phyloP scores from a whole-genome alignment of 2,113 vertebrate species.

The Hemichromis elongatus region DNA sequence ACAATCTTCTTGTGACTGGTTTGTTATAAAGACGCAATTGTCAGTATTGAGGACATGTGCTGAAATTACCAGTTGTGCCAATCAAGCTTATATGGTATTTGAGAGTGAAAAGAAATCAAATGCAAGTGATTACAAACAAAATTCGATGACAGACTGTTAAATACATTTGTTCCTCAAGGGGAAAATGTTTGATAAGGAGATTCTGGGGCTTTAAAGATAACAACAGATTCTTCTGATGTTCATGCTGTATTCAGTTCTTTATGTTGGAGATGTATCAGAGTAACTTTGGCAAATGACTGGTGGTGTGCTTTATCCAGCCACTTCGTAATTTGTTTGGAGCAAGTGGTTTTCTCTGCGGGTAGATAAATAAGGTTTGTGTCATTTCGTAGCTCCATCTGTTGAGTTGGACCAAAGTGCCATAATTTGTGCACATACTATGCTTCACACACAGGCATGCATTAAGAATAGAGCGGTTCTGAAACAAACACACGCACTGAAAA shows the following conservation, averaged over 20 bases:
- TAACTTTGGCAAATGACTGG: background rate
- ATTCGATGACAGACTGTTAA: conserved; percentile 1
- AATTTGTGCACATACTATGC: background rate
- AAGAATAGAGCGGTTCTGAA: background rate
- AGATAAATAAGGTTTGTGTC: conserved; percentile 27
- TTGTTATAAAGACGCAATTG: conserved; percentile 26
- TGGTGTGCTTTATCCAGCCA: conserved; percentile 1
- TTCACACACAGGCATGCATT: background rate
- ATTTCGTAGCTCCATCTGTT: conserved; percentile 47
- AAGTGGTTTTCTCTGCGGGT: conserved; percentile 13
- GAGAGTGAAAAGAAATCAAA: conserved; percentile 15
- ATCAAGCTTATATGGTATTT: conserved; percentile 24
- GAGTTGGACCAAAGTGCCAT: conserved; percentile 21
- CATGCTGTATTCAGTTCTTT: background rate
- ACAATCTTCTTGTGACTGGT: conserved; percentile 34
- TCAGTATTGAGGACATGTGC: conserved; percentile 10
- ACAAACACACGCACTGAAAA: background rate
- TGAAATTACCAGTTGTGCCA: conserved; percentile 44
- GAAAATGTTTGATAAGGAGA: background rate
- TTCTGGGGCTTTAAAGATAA: conserved; percentile 30
- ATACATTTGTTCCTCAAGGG: background rate
- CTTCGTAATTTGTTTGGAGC: background rate
- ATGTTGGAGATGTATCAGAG: conserved; percentile 22
- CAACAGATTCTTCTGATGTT: conserved; percentile 7
- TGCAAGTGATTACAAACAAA: conserved; percentile 29